Base-by-base conservation (phyloP, 1,140 invertebrate genomes). In the Pseudomyrmex gracilis region DNA sequence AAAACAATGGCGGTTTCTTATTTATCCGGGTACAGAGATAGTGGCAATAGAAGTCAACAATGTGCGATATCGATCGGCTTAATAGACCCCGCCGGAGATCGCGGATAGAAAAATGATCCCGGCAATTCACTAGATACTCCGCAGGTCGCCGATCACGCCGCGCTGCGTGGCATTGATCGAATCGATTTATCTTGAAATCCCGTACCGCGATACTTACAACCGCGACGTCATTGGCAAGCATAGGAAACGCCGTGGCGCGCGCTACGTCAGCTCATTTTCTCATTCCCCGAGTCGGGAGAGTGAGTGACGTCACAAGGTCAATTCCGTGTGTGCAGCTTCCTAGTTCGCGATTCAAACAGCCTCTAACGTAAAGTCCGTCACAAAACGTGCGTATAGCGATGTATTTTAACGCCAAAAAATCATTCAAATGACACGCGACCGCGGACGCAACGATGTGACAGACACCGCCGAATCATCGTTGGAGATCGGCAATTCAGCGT, bases 271-370 rank as follows among this genome's bases (percentile, higher is more conserved):
- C 82, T 87, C 64, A 76, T 84, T 87, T 85, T 88, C 85, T 73
- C 80, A 87, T 85, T 89, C 86, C 78, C 68, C 34, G 34, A 34
- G 34, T 34, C 34, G 34, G 34, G 34, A 77, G 86, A 74, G 82
- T 71, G 85, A 84, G 47, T 82, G 84, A 89, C 89, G 89, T 90
- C 89, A 90, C 89, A 90, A 90, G 89, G 89, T 89, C 89, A 82
- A 86, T 87, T 82, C 73, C 34, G 34, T 7, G 34, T 34, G 64
- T 66, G 78, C 84, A 73, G 85, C 87, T 90, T 90, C 86, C 87
- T 85, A 89, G 87, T 88, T 90, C 61, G 74, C 68, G 73, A 87
- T 73, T 88, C 78, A 78, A 87, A 82, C 76, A 80, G 84, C 12
- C 83, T 76, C 82, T 86, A 82, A 89, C 87, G 22, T 49, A 57